Conservation (phyloP, 2,888 invertebrate genomes). For the Drosophila multiciliata region DNA sequence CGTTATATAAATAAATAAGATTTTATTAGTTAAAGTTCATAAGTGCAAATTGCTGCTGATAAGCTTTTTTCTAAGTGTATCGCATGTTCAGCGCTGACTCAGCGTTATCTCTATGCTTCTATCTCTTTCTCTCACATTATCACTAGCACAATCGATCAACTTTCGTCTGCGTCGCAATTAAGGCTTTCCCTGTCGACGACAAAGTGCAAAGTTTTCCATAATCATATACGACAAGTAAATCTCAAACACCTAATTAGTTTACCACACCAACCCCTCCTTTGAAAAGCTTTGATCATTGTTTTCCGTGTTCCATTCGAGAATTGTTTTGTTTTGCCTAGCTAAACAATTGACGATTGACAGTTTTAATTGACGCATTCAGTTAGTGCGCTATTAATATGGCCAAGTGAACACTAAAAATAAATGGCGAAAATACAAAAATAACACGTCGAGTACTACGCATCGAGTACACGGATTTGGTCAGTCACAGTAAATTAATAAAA, state of each 20-base stretch:
- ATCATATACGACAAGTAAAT: conserved; percentile 21
- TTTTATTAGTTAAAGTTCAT: neutral
- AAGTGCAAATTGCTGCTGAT: neutral
- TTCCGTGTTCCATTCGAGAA: conserved; percentile 38
- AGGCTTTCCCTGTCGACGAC: conserved; percentile 26
- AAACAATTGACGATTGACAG: conserved; percentile 13
- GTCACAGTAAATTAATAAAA: conserved; percentile 2
- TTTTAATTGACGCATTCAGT: conserved; percentile 33
- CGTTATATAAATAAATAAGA: neutral
- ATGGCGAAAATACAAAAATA: conserved; percentile 20
- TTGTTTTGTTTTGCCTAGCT: conserved; percentile 11
- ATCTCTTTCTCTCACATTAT: neutral
- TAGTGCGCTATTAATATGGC: conserved; percentile 28
- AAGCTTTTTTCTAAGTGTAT: neutral
- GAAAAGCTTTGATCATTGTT: conserved; percentile 9
- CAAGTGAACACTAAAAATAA: conserved; percentile 40
- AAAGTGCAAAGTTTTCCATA: conserved; percentile 23
- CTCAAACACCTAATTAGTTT: conserved; percentile 24
- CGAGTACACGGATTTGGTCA: conserved; percentile 33
- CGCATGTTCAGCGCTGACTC: conserved; percentile 35
- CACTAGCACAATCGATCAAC: neutral
- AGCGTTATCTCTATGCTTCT: conserved; percentile 1
- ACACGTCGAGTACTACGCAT: conserved; percentile 1
- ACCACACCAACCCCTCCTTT: neutral
- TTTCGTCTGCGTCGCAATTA: conserved; percentile 38